These are phyloP conservation scores for Rhadinocentrus ornatus DNA, from an alignment of 2,797 vertebrate genomes.

Conservation along the genomic window DNA sequence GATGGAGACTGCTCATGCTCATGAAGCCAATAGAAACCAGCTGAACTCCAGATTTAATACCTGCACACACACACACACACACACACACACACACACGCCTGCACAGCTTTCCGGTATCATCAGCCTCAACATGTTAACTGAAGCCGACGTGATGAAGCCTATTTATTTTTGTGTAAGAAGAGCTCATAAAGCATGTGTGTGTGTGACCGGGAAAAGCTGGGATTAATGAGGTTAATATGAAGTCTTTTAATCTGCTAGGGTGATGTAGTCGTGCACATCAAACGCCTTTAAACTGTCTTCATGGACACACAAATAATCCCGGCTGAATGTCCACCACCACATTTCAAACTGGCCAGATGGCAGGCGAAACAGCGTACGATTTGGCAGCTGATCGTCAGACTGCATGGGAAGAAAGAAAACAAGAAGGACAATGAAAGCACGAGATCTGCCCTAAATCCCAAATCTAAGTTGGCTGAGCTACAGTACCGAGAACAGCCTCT, in stretches of 20 bases:
- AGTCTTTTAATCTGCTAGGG: slow-evolving; percentile 74
- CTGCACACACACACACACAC: not conserved
- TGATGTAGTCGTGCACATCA: slow-evolving; percentile 49
- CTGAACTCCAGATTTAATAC: slow-evolving; percentile 7
- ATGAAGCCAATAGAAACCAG: slow-evolving; percentile 5
- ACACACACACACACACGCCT: slow-evolving; percentile 5
- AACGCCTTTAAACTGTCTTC: slow-evolving; percentile 63
- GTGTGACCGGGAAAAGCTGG: slow-evolving; percentile 50
- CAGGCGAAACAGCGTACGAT: slow-evolving; percentile 51
- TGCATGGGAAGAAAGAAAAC: not conserved
- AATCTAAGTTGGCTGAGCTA: slow-evolving; percentile 35
- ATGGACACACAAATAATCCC: slow-evolving; percentile 20
- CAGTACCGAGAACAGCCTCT: slow-evolving; percentile 25
- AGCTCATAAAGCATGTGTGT: slow-evolving; percentile 17
- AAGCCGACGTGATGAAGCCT: not conserved
- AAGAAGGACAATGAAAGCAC: slow-evolving; percentile 50
- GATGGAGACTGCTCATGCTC: slow-evolving; percentile 5
- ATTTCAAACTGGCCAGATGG: slow-evolving; percentile 34
- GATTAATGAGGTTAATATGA: slow-evolving; percentile 72
- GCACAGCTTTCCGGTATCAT: slow-evolving; percentile 14
- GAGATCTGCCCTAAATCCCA: slow-evolving; percentile 51
- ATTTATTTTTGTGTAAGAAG: slow-evolving; percentile 1
- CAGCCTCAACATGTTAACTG: not conserved
- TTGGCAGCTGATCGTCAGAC: slow-evolving; percentile 44
- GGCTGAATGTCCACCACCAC: slow-evolving; percentile 25